phyloP scores from a whole-genome alignment of 2,113 vertebrate species.

The Dasyprocta punctata region DNA sequence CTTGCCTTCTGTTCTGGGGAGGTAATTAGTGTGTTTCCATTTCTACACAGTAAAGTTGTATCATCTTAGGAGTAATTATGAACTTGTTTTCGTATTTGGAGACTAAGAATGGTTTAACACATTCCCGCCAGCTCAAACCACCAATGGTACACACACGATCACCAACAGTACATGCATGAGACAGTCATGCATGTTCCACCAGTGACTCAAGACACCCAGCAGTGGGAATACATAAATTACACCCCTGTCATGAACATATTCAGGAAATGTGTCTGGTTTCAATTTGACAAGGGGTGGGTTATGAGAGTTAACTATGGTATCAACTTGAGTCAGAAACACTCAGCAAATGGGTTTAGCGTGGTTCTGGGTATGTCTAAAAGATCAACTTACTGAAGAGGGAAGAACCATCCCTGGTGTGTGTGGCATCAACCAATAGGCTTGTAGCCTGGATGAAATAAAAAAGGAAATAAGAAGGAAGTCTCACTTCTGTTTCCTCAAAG shows the following conservation, averaged over 20 bases:
- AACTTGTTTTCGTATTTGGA: not conserved
- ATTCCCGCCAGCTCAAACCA: not conserved
- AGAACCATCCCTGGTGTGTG: not conserved
- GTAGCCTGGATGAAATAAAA: not conserved
- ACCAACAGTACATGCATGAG: not conserved
- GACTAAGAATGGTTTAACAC: not conserved
- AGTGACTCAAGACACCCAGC: not conserved
- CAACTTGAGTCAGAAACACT: not conserved
- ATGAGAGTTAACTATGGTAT: not conserved
- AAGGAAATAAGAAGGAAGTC: not conserved
- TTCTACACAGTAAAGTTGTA: not conserved
- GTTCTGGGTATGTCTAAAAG: not conserved
- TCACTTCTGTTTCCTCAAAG: not conserved
- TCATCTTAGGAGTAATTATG: not conserved
- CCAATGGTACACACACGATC: not conserved
- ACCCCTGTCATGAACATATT: not conserved
- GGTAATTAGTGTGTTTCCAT: not conserved
- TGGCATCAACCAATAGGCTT: not conserved
- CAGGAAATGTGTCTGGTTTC: not conserved
- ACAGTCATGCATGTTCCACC: not conserved
- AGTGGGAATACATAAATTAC: not conserved
- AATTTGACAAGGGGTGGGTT: not conserved
- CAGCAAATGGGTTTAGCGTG: not conserved
- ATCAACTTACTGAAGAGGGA: not conserved
- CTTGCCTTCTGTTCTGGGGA: not conserved